Base-by-base conservation (phyloP, 1,140 invertebrate species). In the Drosophila kohkoa region DNA sequence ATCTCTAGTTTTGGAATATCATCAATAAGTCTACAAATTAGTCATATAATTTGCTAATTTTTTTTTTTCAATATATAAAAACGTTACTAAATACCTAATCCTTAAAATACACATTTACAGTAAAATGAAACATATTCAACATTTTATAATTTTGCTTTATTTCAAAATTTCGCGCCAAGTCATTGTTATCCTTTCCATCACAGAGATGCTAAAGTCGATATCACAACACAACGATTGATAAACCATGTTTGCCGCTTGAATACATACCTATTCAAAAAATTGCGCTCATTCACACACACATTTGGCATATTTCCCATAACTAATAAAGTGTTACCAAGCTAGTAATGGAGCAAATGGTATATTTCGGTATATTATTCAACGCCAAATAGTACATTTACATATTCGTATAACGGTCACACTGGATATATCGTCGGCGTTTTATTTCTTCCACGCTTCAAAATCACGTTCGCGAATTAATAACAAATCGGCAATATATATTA, bases 341-440 rank as follows among this genome's bases (percentile, higher is more conserved):
- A 13, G 1, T 13, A 43, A 13, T 43, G n/a, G 11, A 2, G 11
- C 5, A 13, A 13, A n/a, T 43, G 41, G 41, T 43, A 43, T 43
- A 43, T 43, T 13, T 43, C 13, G 41, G 41, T 43, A 43, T 43
- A 43, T 13, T 43, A 13, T 13, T 7, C 5, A n/a, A 5, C n/a
- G n/a, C n/a, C n/a, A 43, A 43, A 43, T 43, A 13, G 41, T 43
- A 43, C 6, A 13, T 43, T 43, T 43, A 7, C 13, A 13, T 2
- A 43, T 7, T n/a, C 3, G n/a, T 13, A 5, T 7, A 13, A 43
- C 41, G 41, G 41, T 43, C 41, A 43, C 41, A 6, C 41, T 43
- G 5, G 72, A 70, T 69, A 70, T 70, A 75, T 75, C 72, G 68
- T 75, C 73, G 67, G 73, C 73, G 55, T 71, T 74, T 71, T 75